Base-by-base conservation (phyloP, 2,113 vertebrate species). In the Clarias batrachus region DNA sequence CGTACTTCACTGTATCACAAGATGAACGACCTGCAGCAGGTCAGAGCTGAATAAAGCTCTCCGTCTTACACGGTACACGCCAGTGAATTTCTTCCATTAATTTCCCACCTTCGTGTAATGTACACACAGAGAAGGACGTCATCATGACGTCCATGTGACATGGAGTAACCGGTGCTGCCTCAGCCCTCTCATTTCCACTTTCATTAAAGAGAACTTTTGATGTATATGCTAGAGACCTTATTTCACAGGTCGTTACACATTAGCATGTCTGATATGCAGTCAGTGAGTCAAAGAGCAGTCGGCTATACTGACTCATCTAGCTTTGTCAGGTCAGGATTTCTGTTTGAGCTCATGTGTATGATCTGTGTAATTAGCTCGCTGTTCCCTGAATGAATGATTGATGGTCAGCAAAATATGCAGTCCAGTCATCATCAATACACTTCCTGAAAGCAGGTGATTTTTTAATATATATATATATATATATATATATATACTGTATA, bases 261-360 rank as follows among this genome's bases (percentile, higher is more conserved):
- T 81, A 65, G 37, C n/a, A 65, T 65, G 77, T 82, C 74, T 82
- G 13, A 76, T 86, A 48, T 73, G 14, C 16, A 54, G 77, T 68
- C 65, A 76, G 57, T 62, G 60, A 76, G 41, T 76, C 52, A 73
- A 74, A 82, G 25, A 91, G 88, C 91, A 87, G 81, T 91, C 86
- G 88, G 33, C 12, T 81, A 65, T 85, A 83, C 21, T 0, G 56
- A 37, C 23, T 63, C 56, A 92, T 88, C 84, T 90, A 77, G 90
- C 90, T 92, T 91, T 90, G 91, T 90, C 87, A 87, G 74, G 91
- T 90, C 87, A 87, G 74, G 2, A 17, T 57, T 23, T 86, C 56
- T 52, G 5, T 71, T 17, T 82, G 41, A 89, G 81, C 88, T 27
- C 80, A 66, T 70, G 52, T 82, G 84, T 84, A 70, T 82, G 41